Conservation (phyloP, 1,140 invertebrate genomes). For the Drosophila elegans region DNA sequence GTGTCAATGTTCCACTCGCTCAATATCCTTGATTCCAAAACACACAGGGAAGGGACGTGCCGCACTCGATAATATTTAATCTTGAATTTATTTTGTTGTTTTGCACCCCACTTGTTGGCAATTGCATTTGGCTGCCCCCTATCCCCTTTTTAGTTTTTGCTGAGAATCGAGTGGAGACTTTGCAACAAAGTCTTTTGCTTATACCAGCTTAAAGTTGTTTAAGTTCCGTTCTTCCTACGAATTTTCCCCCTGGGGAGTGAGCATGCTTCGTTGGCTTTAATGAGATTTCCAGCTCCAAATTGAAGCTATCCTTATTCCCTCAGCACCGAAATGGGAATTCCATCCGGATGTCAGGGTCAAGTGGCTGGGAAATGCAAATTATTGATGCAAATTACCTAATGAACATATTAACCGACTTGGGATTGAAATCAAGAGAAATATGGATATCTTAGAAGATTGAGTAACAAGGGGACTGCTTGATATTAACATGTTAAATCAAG, state of each 20-base stretch:
- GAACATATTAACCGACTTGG: constrained; percentile 32
- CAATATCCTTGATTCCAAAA: neutral
- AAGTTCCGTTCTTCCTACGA: neutral
- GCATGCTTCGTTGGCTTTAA: constrained; percentile 59
- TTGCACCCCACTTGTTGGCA: constrained; percentile 51
- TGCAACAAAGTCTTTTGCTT: constrained; percentile 58
- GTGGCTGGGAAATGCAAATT: constrained; percentile 55
- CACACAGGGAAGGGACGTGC: constrained; percentile 20
- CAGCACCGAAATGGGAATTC: constrained; percentile 14
- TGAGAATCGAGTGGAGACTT: constrained; percentile 22
- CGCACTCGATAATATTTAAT: constrained; percentile 62
- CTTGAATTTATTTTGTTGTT: constrained; percentile 63
- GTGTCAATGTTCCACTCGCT: constrained; percentile 47
- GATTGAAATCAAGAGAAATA: neutral
- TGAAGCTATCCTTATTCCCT: constrained; percentile 39
- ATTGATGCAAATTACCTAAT: constrained; percentile 59
- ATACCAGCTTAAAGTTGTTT: constrained; percentile 57
- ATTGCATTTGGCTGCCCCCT: constrained; percentile 33
- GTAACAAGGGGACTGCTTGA: neutral
- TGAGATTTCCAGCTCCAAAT: constrained; percentile 47
- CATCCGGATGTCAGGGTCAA: constrained; percentile 49
- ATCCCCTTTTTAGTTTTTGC: neutral
- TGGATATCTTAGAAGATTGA: neutral
- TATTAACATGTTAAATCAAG: too few species aligned
- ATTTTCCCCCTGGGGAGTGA: constrained; percentile 5